Evolutionary conservation across 2,113 vertebrate genomes (phyloP).

Genomic region (Dissostichus mawsoni): DNA sequence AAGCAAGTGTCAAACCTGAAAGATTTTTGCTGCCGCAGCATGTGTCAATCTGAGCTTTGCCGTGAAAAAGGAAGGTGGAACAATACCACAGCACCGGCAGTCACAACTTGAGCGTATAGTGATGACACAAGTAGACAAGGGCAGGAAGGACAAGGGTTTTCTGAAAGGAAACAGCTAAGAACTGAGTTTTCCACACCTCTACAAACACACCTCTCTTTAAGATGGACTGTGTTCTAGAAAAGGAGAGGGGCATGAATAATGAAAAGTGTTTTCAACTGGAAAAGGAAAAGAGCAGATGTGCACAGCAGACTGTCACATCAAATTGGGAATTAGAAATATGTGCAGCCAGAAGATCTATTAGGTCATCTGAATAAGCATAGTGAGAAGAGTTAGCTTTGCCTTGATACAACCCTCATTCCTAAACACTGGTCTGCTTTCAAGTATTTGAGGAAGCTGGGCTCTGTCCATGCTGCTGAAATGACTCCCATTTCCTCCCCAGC

Average conservation of each 20-base stretch:
- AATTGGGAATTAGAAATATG: not conserved
- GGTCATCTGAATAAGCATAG: not conserved
- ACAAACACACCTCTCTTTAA: constrained; percentile 35
- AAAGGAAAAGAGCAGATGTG: constrained; percentile 12
- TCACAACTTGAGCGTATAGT: constrained; percentile 27
- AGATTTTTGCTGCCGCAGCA: constrained; percentile 13
- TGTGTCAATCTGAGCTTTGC: constrained; percentile 9
- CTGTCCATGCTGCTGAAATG: constrained; percentile 78
- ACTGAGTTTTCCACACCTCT: constrained; percentile 7
- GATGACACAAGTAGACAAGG: constrained; percentile 28
- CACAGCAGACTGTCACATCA: not conserved
- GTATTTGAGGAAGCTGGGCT: constrained; percentile 8
- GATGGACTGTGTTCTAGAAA: constrained; percentile 38
- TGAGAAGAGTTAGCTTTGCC: not conserved
- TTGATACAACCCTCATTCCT: not conserved
- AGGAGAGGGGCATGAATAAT: constrained; percentile 66
- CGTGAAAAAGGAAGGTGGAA: constrained; percentile 22
- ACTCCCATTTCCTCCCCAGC: constrained; percentile 15
- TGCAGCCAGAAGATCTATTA: not conserved
- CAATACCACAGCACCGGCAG: constrained; percentile 26
- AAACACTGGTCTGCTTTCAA: constrained; percentile 8
- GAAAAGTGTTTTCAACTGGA: constrained; percentile 51
- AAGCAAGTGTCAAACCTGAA: constrained; percentile 9
- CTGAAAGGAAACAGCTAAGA: constrained; percentile 1
- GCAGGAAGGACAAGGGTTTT: not conserved